Conservation (phyloP, 2,797 vertebrate genomes). For the Argyrosomus regius region DNA sequence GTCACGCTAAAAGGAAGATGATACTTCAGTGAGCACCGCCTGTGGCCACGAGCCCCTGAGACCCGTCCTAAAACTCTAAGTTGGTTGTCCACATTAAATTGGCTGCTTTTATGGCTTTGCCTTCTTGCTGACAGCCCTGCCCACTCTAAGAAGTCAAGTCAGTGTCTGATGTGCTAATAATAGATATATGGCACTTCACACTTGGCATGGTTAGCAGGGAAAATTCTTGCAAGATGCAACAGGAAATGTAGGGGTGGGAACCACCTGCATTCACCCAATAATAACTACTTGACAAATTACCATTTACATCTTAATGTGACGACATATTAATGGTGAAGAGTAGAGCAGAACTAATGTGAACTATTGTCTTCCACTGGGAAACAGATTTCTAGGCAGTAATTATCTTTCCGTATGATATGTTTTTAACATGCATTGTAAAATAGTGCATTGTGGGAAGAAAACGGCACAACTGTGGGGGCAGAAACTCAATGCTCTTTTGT, state of each 20-base stretch:
- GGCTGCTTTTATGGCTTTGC: conserved; percentile 45
- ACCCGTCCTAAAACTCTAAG: conserved; percentile 41
- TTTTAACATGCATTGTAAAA: conserved; percentile 13
- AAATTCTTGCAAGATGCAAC: conserved; percentile 25
- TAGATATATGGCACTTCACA: conserved; percentile 46
- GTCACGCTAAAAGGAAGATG: conserved; percentile 26
- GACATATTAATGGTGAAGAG: conserved; percentile 21
- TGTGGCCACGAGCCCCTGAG: conserved; percentile 6
- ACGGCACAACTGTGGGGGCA: not conserved
- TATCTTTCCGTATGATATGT: conserved; percentile 24
- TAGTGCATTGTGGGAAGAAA: not conserved
- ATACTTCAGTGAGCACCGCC: conserved; percentile 33
- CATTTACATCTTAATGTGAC: conserved; percentile 39
- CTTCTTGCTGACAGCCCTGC: conserved; percentile 30
- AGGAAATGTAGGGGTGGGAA: conserved; percentile 49
- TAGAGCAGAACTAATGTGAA: conserved; percentile 22
- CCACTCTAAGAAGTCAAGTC: conserved; percentile 40
- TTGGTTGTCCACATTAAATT: conserved; percentile 48
- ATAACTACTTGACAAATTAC: conserved; percentile 53
- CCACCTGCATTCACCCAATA: conserved; percentile 55
- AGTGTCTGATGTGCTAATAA: conserved; percentile 61
- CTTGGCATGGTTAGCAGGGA: conserved; percentile 7
- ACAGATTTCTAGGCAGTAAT: conserved; percentile 21
- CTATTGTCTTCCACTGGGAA: conserved; percentile 7
- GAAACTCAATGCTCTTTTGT: conserved; percentile 14